These are phyloP conservation scores for Cavia porcellus DNA, from an alignment of 2,113 vertebrate genomes.

Conservation along the genomic window DNA sequence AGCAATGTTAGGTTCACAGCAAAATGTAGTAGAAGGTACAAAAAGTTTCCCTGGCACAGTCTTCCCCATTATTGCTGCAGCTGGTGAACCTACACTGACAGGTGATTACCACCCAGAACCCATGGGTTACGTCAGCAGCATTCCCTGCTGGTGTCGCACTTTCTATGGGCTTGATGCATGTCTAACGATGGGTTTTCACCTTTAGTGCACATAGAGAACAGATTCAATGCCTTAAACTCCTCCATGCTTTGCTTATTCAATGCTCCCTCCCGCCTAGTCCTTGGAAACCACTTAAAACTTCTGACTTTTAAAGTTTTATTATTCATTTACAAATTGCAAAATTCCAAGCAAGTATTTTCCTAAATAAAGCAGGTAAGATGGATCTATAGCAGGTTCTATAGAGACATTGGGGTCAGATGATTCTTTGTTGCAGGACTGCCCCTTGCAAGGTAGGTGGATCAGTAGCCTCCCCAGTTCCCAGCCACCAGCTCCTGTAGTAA, in stretches of 20 bases:
- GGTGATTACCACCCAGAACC: neutral
- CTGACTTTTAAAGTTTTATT: neutral
- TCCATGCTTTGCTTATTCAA: neutral
- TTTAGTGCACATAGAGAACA: accelerated
- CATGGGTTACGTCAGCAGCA: accelerated
- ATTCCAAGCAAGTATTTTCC: neutral
- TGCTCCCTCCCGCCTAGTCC: neutral
- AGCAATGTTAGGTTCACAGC: neutral
- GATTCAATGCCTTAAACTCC: neutral
- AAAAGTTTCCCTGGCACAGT: neutral
- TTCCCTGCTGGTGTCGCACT: neutral
- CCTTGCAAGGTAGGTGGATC: neutral
- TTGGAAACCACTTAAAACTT: conserved; percentile 38
- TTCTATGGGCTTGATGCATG: neutral
- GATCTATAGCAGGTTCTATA: accelerated
- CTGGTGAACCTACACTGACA: neutral
- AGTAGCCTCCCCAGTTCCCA: neutral
- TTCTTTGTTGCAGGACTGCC: neutral
- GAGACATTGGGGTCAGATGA: neutral
- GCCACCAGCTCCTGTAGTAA: neutral
- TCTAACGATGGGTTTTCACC: neutral
- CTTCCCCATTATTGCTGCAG: neutral
- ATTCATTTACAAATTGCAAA: neutral
- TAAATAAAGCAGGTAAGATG: neutral
- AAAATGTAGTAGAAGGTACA: neutral